Evolutionary conservation across 2,797 vertebrate species (phyloP).

Genomic region (Sebastiscus tertius): DNA sequence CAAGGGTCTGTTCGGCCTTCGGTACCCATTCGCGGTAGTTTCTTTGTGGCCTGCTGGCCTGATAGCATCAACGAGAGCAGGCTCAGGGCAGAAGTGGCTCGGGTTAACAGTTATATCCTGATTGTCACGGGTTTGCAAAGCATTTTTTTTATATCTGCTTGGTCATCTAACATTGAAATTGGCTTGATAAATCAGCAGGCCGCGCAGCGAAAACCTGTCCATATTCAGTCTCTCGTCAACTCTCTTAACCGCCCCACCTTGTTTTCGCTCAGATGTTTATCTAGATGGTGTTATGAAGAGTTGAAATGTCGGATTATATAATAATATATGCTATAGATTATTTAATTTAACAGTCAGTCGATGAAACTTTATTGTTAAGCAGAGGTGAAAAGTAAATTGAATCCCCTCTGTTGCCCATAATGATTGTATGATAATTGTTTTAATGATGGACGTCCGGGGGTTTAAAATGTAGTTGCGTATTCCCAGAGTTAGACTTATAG

Average conservation of each 20-base stretch:
- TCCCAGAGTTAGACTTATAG: slow-evolving; percentile 13
- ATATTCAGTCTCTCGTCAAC: not conserved
- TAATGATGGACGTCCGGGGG: slow-evolving; percentile 1
- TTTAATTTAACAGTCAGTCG: slow-evolving; percentile 67
- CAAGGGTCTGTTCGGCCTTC: slow-evolving; percentile 24
- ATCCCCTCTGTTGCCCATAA: slow-evolving; percentile 27
- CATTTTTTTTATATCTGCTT: not conserved
- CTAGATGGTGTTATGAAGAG: slow-evolving; percentile 29
- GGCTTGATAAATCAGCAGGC: not conserved
- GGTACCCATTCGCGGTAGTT: not conserved
- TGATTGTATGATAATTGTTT: slow-evolving; percentile 49
- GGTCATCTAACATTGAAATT: not conserved
- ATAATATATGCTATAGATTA: slow-evolving; percentile 75
- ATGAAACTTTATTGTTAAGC: slow-evolving; percentile 22
- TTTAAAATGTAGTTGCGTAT: slow-evolving; percentile 17
- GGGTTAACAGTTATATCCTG: not conserved
- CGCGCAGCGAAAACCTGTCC: not conserved
- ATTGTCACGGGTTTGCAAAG: not conserved
- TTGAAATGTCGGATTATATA: slow-evolving; percentile 46
- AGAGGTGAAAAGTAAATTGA: slow-evolving; percentile 19
- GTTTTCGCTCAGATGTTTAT: slow-evolving; percentile 36
- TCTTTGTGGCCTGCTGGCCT: not conserved
- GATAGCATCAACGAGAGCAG: not conserved
- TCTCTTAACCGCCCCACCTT: slow-evolving; percentile 1
- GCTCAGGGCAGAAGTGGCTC: not conserved